Percentiles rank a stretch among this genome's conserved stretches.
phyloP scores from a whole-genome alignment of 2,797 vertebrate genomes.

The Poecile montanus region DNA sequence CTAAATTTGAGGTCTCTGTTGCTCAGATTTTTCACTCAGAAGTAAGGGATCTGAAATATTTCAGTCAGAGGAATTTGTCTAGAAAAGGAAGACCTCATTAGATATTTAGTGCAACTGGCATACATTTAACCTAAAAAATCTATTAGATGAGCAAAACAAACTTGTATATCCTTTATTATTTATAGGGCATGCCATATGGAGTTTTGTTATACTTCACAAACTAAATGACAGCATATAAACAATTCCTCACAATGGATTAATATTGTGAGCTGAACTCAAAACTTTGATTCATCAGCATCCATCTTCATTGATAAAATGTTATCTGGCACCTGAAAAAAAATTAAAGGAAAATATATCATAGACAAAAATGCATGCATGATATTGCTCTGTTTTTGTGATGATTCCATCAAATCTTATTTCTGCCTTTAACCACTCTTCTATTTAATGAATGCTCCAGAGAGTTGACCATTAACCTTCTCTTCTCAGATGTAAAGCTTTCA shows the following conservation, averaged over 20 bases:
- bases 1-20: neutral
- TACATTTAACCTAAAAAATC: neutral
- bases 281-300: neutral
- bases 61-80: neutral
- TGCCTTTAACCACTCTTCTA: neutral
- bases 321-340: neutral
- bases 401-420: neutral
- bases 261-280: neutral
- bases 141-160: neutral
- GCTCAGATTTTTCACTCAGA: neutral
- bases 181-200: neutral
- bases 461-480: neutral
- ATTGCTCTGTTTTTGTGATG: neutral
- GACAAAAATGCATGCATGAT: neutral
- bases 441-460: neutral
- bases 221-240: slow-evolving; percentile 1
- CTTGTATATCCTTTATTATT: neutral
- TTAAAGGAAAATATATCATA: neutral
- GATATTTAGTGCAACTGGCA: neutral
- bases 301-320: neutral
- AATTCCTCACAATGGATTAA: neutral
- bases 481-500: neutral
- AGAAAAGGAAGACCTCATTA: neutral
- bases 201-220: slow-evolving; percentile 23
- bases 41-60: neutral